Conservation (phyloP, 53 echinoderm and acorn worm genomes). For the Pentamera pediparva region DNA sequence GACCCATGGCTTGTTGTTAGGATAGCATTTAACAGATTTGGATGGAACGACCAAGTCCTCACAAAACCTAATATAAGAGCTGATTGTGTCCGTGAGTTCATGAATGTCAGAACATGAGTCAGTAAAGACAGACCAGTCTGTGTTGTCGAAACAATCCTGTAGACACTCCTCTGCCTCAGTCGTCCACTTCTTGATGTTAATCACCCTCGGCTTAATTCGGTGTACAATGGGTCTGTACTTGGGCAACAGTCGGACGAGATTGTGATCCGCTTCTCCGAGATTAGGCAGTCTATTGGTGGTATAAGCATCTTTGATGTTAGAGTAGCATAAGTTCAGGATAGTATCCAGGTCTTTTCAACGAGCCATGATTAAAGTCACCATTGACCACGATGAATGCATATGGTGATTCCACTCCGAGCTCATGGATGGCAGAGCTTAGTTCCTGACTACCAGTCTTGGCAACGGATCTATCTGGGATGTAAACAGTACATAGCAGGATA, state of each 20-base stretch:
- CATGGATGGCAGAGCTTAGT: neutral
- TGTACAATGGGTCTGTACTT: neutral
- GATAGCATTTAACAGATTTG: neutral
- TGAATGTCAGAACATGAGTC: constrained; percentile 8
- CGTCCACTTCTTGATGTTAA: neutral
- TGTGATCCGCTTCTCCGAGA: neutral
- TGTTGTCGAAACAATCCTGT: too few relatives aligned
- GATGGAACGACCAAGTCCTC: constrained; percentile 16
- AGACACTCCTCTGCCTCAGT: neutral
- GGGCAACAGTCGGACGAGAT: neutral
- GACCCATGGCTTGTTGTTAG: too few relatives aligned
- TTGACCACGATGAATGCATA: neutral
- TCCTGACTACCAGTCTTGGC: neutral
- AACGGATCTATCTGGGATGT: neutral
- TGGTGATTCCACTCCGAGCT: neutral
- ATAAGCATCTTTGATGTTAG: too few relatives aligned
- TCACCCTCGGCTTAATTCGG: neutral
- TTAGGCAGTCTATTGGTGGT: neutral
- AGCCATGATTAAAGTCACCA: too few relatives aligned
- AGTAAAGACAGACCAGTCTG: too few relatives aligned
- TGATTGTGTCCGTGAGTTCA: neutral
- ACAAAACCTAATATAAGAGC: constrained; percentile 12
- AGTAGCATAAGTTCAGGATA: neutral
- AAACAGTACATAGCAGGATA: neutral
- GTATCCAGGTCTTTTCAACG: neutral